Conservation (phyloP, 2,113 vertebrate species). For the Daubentonia madagascariensis region DNA sequence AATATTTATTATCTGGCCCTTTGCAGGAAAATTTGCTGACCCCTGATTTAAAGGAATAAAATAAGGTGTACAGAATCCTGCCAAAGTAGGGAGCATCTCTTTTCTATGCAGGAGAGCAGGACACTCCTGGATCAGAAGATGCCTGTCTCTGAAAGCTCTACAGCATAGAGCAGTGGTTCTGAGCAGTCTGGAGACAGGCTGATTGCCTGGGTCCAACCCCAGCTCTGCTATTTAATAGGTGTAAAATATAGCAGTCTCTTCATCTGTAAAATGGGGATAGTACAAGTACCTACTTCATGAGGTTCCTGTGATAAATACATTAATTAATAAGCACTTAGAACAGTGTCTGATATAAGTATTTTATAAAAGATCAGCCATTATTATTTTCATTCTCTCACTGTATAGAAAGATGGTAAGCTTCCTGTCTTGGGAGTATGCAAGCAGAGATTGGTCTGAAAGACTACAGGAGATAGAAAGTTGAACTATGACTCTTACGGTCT, state of each 20-base stretch:
- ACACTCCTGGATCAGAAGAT: not conserved
- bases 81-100: not conserved
- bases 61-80: not conserved
- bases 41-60: conserved; percentile 35
- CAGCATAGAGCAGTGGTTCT: not conserved
- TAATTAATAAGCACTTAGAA: not conserved
- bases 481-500: not conserved
- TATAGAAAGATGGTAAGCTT: not conserved
- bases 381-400: not conserved
- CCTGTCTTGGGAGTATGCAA: not conserved
- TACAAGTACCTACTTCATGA: not conserved
- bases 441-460: conserved; percentile 9
- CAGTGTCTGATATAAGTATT: not conserved
- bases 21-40: not conserved
- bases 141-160: not conserved
- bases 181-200: not conserved
- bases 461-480: not conserved
- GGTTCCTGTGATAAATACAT: not conserved
- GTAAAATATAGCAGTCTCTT: not conserved
- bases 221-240: not conserved
- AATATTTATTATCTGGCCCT: not conserved
- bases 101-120: not conserved
- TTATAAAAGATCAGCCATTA: not conserved
- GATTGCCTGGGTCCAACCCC: not conserved
- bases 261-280: not conserved